phyloP scores from a whole-genome alignment of 2,888 invertebrate species.

The Pseudoips prasinana region DNA sequence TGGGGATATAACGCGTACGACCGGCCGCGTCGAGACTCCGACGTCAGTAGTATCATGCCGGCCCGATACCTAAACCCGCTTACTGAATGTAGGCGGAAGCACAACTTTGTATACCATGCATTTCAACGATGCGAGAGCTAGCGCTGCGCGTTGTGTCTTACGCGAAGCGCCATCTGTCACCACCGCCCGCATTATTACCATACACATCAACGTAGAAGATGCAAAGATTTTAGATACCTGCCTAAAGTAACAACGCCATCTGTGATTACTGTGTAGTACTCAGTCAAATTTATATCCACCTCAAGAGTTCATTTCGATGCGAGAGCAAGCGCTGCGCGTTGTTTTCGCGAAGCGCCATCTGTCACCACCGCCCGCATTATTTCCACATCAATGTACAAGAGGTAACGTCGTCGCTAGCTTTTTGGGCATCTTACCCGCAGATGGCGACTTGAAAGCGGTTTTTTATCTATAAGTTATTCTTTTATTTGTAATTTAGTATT shows the following conservation, averaged over 20 bases:
- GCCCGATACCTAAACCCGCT: conserved; percentile 17
- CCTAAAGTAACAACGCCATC: conserved; percentile 6
- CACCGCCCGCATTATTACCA: too few relatives aligned
- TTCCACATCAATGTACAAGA: too few relatives aligned
- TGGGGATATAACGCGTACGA: conserved; percentile 19
- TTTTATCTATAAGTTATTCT: too few relatives aligned
- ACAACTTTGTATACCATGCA: conserved; percentile 28
- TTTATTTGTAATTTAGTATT: too few relatives aligned
- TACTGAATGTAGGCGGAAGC: conserved; percentile 34
- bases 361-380: too few relatives aligned
- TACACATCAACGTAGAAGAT: too few relatives aligned
- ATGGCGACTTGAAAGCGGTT: too few relatives aligned
- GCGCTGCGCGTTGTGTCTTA: conserved; percentile 4
- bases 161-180: conserved; percentile 22
- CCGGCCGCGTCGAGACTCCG: conserved; percentile 30
- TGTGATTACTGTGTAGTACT: background rate
- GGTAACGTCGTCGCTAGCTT: too few relatives aligned
- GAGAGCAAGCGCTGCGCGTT: conserved; percentile 17
- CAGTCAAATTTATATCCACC: too few relatives aligned
- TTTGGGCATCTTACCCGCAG: too few relatives aligned
- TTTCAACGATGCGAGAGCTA: conserved; percentile 18
- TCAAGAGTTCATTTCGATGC: too few relatives aligned
- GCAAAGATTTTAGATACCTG: too few relatives aligned
- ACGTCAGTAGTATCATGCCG: conserved; percentile 36
- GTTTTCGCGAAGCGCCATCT: conserved; percentile 19